Conservation (phyloP, 2,888 invertebrate genomes). For the Thymelicus acteon region DNA sequence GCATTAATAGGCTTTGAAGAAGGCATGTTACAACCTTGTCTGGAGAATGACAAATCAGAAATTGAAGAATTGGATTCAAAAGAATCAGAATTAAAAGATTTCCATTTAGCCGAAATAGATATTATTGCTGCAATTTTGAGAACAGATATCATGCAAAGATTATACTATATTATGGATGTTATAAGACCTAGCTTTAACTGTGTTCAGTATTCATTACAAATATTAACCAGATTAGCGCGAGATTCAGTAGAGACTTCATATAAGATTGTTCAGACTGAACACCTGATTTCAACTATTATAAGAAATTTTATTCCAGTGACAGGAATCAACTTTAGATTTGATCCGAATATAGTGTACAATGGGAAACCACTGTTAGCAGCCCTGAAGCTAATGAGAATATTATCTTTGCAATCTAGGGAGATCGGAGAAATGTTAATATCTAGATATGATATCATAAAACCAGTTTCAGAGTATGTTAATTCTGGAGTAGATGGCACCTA, state of each 20-base stretch:
- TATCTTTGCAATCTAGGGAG: conserved; percentile 86
- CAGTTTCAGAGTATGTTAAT: conserved; percentile 83
- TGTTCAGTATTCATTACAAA: conserved; percentile 90
- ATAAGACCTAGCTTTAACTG: conserved; percentile 89
- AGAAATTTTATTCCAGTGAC: conserved; percentile 84
- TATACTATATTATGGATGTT: conserved; percentile 90
- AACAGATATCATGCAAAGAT: conserved; percentile 90
- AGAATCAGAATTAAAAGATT: conserved; percentile 90
- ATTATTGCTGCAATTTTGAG: conserved; percentile 89
- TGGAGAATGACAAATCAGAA: conserved; percentile 81
- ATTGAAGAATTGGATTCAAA: conserved; percentile 83
- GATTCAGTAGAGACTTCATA: conserved; percentile 89
- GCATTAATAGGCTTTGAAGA: conserved; percentile 87
- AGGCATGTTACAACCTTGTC: conserved; percentile 86
- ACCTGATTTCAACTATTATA: conserved; percentile 86
- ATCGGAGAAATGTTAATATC: conserved; percentile 80
- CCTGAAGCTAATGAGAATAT: conserved; percentile 89
- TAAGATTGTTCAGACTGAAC: conserved; percentile 86
- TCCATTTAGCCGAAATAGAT: conserved; percentile 93
- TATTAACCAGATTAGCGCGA: conserved; percentile 91
- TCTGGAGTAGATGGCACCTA: conserved; percentile 79
- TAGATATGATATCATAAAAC: conserved; percentile 82
- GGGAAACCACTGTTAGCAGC: conserved; percentile 89
- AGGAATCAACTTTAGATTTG: conserved; percentile 66
- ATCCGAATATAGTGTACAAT: conserved; percentile 79